These are phyloP conservation scores for Lycodopsis pacificus DNA, from an alignment of 2,797 vertebrate species.

Conservation along the genomic window DNA sequence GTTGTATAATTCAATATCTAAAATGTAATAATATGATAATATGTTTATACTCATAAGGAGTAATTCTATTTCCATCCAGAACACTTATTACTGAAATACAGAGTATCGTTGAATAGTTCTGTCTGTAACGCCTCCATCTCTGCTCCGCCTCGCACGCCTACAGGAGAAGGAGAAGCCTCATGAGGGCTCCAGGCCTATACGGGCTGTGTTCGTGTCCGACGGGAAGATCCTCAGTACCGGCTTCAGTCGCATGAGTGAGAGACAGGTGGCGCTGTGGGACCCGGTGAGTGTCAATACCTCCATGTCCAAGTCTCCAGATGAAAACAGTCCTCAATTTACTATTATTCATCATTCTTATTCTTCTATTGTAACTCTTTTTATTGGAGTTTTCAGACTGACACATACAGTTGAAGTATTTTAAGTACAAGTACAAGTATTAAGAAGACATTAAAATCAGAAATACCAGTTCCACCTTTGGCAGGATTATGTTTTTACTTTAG, in stretches of 20 bases:
- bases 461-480: background rate
- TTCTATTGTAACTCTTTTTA: background rate
- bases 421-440: background rate
- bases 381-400: background rate
- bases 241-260: slow-evolving; percentile 93
- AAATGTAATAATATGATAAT: background rate
- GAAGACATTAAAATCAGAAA: background rate
- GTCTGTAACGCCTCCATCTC: background rate
- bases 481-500: background rate
- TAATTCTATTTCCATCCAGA: background rate
- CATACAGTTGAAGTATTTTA: background rate
- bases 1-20: background rate
- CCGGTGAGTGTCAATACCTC: slow-evolving; percentile 79
- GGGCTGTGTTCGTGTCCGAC: slow-evolving; percentile 86
- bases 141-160: background rate
- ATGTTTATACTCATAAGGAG: background rate
- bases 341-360: background rate
- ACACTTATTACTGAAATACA: no score
- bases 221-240: slow-evolving; percentile 91
- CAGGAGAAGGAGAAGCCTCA: slow-evolving; percentile 93
- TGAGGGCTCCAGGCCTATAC: slow-evolving; percentile 88
- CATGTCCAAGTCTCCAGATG: background rate
- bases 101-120: background rate
- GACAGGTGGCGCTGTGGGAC: slow-evolving; percentile 95
- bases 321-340: background rate